Percentiles rank a stretch among this genome's conserved stretches.
phyloP scores from a whole-genome alignment of 1,140 invertebrate genomes.

The Aleiodes sp. region DNA sequence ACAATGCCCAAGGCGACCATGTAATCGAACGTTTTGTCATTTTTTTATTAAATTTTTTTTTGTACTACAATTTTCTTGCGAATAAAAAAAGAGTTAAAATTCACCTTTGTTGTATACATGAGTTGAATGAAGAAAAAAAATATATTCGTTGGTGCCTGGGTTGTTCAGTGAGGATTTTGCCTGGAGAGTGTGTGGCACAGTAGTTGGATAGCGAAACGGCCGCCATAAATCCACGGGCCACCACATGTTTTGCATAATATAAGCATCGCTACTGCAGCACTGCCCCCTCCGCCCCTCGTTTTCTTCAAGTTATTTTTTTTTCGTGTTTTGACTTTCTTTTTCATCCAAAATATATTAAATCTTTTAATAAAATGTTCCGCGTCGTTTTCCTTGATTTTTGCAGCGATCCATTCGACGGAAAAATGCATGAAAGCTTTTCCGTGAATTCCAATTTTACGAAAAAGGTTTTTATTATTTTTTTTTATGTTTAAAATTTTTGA shows the following conservation, averaged over 20 bases:
- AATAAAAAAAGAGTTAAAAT: slow-evolving; percentile 3
- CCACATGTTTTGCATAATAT: slow-evolving; percentile 65
- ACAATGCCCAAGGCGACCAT: not conserved
- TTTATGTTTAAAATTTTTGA: too few relatives aligned
- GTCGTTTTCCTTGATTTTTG: not conserved
- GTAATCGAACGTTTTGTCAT: not conserved
- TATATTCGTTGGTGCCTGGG: not conserved
- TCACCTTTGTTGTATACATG: not conserved
- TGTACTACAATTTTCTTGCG: slow-evolving; percentile 13
- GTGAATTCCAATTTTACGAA: too few relatives aligned
- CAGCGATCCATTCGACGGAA: too few relatives aligned
- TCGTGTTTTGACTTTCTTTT: slow-evolving; percentile 27
- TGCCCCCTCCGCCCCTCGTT: slow-evolving; percentile 19
- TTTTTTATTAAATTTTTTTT: not conserved
- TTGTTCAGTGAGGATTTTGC: slow-evolving; percentile 13
- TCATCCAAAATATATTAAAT: slow-evolving; percentile 26
- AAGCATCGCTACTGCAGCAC: slow-evolving; percentile 49
- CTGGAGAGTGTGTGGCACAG: slow-evolving; percentile 1
- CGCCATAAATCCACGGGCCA: slow-evolving; percentile 40
- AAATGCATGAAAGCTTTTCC: too few relatives aligned
- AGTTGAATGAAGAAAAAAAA: slow-evolving; percentile 17
- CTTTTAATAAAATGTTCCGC: not conserved
- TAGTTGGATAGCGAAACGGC: slow-evolving; percentile 12
- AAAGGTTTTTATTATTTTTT: too few relatives aligned
- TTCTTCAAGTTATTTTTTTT: slow-evolving; percentile 25